Evolutionary conservation across 2,888 invertebrate genomes (phyloP).

Genomic region (Eupithecia dodoneata): DNA sequence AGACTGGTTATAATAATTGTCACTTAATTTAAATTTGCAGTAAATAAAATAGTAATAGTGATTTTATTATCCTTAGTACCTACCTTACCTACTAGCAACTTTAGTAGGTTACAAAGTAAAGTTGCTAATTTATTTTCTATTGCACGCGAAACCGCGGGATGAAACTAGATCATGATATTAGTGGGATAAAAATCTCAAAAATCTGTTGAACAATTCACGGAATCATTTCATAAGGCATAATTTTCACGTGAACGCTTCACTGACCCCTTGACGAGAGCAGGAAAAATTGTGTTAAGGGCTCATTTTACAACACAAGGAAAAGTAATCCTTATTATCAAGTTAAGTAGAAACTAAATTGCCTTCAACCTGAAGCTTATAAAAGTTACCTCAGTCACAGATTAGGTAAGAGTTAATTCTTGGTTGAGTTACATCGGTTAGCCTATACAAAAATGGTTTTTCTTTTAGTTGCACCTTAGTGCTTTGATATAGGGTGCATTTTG

Average conservation of each 20-base stretch:
- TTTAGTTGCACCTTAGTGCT: slow-evolving; percentile 20
- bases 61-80: no score
- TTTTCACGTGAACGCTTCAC: slow-evolving; percentile 67
- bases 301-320: slow-evolving; percentile 40
- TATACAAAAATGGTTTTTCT: slow-evolving; percentile 34
- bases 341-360: slow-evolving; percentile 21
- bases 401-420: slow-evolving; percentile 4
- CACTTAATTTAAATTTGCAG: no score
- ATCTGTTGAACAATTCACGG: slow-evolving; percentile 39
- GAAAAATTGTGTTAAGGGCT: slow-evolving; percentile 72
- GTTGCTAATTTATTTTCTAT: background rate
- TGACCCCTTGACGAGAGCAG: slow-evolving; percentile 62
- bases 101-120: no score
- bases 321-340: background rate
- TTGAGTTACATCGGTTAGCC: slow-evolving; percentile 34
- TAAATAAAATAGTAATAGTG: no score
- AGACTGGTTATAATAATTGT: no score
- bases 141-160: background rate
- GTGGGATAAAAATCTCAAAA: slow-evolving; percentile 15
- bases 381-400: slow-evolving; percentile 27
- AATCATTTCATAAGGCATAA: slow-evolving; percentile 52
- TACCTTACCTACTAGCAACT: no score
- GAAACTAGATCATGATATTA: background rate
- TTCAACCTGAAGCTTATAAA: slow-evolving; percentile 10
- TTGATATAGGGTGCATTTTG: slow-evolving; percentile 36